Evolutionary conservation across 2,113 vertebrate genomes (phyloP), one percentile per base, ranked within the genome.

Genomic region (Syngnathus scovelli): DNA sequence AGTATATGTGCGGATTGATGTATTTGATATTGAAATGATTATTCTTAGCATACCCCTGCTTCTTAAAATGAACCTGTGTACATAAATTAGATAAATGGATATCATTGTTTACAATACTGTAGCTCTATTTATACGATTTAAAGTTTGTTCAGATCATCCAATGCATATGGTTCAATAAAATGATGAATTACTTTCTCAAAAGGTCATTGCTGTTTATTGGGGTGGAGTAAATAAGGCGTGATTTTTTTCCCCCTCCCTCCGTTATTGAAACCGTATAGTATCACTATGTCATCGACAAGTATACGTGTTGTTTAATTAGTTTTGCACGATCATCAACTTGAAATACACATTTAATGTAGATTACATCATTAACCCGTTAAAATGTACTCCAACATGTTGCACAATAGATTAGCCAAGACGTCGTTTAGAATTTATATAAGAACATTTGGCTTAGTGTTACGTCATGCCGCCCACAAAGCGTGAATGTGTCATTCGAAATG

Each of bases 61-160:
- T 83, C 77, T 84, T 78, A 74, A 75, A 81, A 54, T 70, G 60
- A 44, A 76, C 46, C 66, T 76, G 59, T 89, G 84, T 89, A 89
- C 78, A 87, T 86, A 86, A 69, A 71, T 13, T 63, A 58, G 69
- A 85, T 71, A 66, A 72, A 79, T 72, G 78, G 65, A 48, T 37
- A 27, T 73, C 69, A 79, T 85, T 67, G 86, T 89, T 89, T 88
- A 86, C 85, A 85, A 83, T 73, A 78, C 78, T 87, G 78, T 87
- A 86, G 79, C 84, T 80, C 77, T 87, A 80, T 89, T 89, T 90
- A 87, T 88, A 89, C 85, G 65, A 75, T 80, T 86, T 81, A 52
- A 85, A 84, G 73, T 70, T 82, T 86, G 79, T 83, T 85, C 72
- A 77, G 39, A 80, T 86, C 82, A 86, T 80, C 78, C 67, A 78